Evolutionary conservation across 2,113 vertebrate genomes (phyloP).

Genomic region (Odocoileus hemionus): DNA sequence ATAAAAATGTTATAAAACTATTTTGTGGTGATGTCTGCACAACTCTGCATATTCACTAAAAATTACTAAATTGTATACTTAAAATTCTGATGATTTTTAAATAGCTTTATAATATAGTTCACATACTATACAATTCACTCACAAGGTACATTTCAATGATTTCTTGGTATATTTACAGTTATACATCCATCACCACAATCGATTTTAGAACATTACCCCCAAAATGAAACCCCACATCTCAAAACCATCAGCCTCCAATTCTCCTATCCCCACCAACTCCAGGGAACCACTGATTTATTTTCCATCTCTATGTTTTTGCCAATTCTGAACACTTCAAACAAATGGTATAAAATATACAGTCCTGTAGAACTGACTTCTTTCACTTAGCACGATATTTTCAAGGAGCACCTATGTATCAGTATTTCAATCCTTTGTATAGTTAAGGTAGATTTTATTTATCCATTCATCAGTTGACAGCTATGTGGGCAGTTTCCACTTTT

Average conservation of each 20-base stretch:
- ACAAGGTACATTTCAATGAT: not conserved
- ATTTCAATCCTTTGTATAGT: not conserved
- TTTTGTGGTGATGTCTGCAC: not conserved
- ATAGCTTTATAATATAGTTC: not conserved
- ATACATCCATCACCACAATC: not conserved
- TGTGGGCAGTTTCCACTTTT: not conserved
- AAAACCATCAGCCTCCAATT: not conserved
- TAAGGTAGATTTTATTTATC: not conserved
- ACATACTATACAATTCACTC: not conserved
- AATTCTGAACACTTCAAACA: not conserved
- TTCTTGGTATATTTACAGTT: not conserved
- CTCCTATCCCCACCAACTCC: not conserved
- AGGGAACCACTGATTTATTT: not conserved
- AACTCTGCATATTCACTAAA: not conserved
- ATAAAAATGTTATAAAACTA: slow-evolving; percentile 5
- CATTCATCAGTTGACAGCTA: not conserved
- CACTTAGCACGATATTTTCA: not conserved
- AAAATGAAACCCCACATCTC: not conserved
- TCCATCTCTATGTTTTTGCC: not conserved
- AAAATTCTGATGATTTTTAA: not conserved
- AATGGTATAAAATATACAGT: not conserved
- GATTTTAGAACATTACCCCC: not conserved
- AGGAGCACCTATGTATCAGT: not conserved
- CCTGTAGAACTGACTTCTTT: not conserved
- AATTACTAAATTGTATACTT: not conserved